Base-by-base conservation (phyloP, 2,888 invertebrate species). In the Leptinotarsa rubiginosa region DNA sequence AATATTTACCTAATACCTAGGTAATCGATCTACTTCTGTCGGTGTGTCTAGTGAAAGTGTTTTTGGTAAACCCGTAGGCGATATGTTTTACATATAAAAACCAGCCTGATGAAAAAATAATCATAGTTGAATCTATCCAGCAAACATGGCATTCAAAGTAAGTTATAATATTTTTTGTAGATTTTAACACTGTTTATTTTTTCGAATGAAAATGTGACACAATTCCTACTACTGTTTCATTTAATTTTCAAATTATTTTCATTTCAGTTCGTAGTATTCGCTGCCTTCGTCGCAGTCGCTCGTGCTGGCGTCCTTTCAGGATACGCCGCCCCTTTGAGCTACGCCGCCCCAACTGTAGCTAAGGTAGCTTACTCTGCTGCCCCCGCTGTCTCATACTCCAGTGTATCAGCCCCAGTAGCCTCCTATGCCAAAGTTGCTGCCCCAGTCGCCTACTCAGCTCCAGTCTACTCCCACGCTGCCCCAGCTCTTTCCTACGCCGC, bases 381-480 rank as follows among this genome's bases (percentile, higher is more conserved):
- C 16, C 81, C 81, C 67, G 78, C 81, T 22, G 78, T 81, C 31
- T 82, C 81, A 66, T 81, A 81, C 80, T 76, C 78, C 25, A 80
- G 88, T 47, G 87, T 87, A 5, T 89, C 88, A 74, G 86, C 85
- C 72, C 77, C 77, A 69, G 69, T 77, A 68, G 71, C 77, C 56
- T 78, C 52, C 15, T 66, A 69, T 54, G 87, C 88, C 75, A 62
- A 62, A 62, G 41, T 62, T 70, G 71, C 77, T 52, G 80, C 47
- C 25, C 69, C 69, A 41, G 75, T 47, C 0, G 56, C 69, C 5
- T 72, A 75, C 71, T 54, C 71, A 20, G 56, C 72, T 20, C 72
- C 69, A 67, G 47, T 65, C 15, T 88, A 88, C 87, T 86, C 89
- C 88, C 89, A 41, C 47, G 31, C 75, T 0, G 75, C 78, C 1